Evolutionary conservation across 2,888 invertebrate species (phyloP).

Genomic region (Palloptera scutellata): DNA sequence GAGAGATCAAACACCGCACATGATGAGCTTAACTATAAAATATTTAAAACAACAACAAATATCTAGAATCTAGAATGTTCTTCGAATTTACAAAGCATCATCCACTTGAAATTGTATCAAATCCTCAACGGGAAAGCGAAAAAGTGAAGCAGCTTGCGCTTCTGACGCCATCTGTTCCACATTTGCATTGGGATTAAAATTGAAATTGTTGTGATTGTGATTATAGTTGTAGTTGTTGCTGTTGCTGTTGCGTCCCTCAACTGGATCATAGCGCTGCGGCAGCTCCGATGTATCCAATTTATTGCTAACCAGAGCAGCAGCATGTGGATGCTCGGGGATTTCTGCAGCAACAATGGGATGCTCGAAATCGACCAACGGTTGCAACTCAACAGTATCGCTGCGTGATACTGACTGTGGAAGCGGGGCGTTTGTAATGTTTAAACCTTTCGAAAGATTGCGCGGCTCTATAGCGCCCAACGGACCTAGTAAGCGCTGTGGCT

Average conservation of each 20-base stretch:
- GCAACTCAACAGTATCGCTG: constrained; percentile 25
- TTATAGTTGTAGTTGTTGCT: constrained; percentile 19
- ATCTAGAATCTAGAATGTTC: not conserved
- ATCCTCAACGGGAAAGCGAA: constrained; percentile 62
- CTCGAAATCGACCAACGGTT: constrained; percentile 54
- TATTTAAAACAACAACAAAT: constrained; percentile 1
- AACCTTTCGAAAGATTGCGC: constrained; percentile 32
- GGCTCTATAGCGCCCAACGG: constrained; percentile 31
- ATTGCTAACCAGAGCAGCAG: constrained; percentile 45
- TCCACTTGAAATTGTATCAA: constrained; percentile 61
- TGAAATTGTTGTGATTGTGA: constrained; percentile 33
- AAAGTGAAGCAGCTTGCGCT: constrained; percentile 57
- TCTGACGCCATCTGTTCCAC: constrained; percentile 57
- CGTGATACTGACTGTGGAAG: constrained; percentile 18
- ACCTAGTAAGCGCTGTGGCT: not conserved
- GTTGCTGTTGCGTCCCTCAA: constrained; percentile 26
- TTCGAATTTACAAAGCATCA: constrained; percentile 52
- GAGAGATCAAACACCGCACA: not conserved
- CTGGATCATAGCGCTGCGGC: constrained; percentile 32
- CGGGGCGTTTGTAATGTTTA: constrained; percentile 20
- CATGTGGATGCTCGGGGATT: constrained; percentile 45
- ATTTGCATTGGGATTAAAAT: constrained; percentile 38
- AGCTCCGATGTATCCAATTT: constrained; percentile 37
- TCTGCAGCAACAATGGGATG: constrained; percentile 57
- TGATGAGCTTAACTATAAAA: not conserved